Evolutionary conservation across 2,888 invertebrate species (phyloP), one percentile per base, ranked within the genome.

Genomic region (Stegophylla sp.): DNA sequence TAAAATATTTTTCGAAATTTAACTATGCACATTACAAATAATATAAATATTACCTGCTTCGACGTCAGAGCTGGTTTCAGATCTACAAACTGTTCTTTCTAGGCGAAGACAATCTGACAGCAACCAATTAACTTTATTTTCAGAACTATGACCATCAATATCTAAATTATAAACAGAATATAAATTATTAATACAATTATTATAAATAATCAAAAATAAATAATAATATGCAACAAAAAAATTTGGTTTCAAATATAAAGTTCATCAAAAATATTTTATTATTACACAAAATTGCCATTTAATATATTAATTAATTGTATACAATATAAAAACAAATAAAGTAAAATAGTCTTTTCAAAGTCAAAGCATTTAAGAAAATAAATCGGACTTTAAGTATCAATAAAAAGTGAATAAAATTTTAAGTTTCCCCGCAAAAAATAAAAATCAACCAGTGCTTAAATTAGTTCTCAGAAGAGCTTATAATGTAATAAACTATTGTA

Each of bases 41-140:
- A 13, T 61, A 28, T 56, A 43, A 75, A 63, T 66, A 56, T 92
- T 90, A 84, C 94, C 94, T 0, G 95, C 94, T 85, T 93, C 93
- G 17, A 92, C 90, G 84, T 93, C 91, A 0, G 91, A 90, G 17
- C 90, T 89, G 10, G 90, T 90, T 82, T 92, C 91, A n/a, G 88
- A 89, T 83, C 90, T 90, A 23, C 90, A 91, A 0, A 90, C 90
- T 0, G 94, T 94, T 86, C 92, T 91, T 86, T 95, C 95, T 56
- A 96, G 86, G 82, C 94, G 91, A 85, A 94, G 92, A 91, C 94
- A 95, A 85, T 96, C 96, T 0, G 83, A 82, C 48, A 83, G 41
- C 2, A 83, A 43, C 53, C 82, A 82, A 56, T 82, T 83, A 23
- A 82, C 77, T 74, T 72, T 74, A 79, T 81, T 82, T 7, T 69